These are phyloP conservation scores for Pseudonaja textilis DNA, from an alignment of 2,113 vertebrate genomes.

Conservation along the genomic window DNA sequence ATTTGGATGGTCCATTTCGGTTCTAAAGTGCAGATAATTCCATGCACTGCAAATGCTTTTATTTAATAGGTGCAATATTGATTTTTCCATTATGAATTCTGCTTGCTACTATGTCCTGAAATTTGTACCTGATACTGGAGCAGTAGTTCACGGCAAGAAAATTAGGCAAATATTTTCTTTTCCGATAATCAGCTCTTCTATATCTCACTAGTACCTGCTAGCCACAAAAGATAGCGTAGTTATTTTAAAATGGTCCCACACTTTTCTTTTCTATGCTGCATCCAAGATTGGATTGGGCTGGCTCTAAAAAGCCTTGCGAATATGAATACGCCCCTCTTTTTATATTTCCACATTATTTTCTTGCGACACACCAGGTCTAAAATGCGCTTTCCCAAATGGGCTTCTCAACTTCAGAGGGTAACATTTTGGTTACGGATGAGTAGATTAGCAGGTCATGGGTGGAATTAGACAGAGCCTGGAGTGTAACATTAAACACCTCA, in stretches of 20 bases:
- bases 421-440: background rate
- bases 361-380: background rate
- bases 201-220: background rate
- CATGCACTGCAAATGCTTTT: slow-evolving; percentile 7
- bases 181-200: slow-evolving; percentile 11
- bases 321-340: background rate
- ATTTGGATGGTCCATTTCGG: background rate
- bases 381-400: background rate
- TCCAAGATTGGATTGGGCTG: background rate
- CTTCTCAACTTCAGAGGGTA: background rate
- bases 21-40: background rate
- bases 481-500: background rate
- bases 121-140: slow-evolving; percentile 10
- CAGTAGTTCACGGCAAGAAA: slow-evolving; percentile 5
- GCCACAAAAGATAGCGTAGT: background rate
- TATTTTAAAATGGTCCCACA: background rate
- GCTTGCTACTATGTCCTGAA: slow-evolving; percentile 16
- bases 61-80: slow-evolving; percentile 29
- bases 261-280: background rate
- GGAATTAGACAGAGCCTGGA: background rate
- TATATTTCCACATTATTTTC: background rate
- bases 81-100: slow-evolving; percentile 35
- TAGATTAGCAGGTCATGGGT: background rate
- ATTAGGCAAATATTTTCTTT: slow-evolving; percentile 20
- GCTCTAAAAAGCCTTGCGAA: background rate